Evolutionary conservation across 2,113 vertebrate species (phyloP).

Genomic region (Podarcis raffonei): DNA sequence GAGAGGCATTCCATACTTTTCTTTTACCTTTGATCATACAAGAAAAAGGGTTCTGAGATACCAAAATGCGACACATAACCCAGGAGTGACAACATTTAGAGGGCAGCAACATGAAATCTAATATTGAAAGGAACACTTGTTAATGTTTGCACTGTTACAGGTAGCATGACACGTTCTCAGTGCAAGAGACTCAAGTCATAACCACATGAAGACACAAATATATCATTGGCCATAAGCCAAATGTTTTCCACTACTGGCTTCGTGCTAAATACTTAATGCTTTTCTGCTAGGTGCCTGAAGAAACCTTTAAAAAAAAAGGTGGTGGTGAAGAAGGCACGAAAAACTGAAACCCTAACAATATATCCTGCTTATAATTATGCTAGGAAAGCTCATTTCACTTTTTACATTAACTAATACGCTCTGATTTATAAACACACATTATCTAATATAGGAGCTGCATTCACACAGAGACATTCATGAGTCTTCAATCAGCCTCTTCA

Average conservation of each 20-base stretch:
- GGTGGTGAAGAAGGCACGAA: too few species aligned
- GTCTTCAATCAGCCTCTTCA: not conserved
- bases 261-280: not conserved
- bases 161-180: not conserved
- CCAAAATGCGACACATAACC: not conserved
- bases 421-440: conserved; percentile 1
- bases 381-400: not conserved
- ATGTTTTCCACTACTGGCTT: not conserved
- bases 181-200: not conserved
- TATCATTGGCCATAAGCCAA: not conserved
- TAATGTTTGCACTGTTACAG: not conserved
- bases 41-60: not conserved
- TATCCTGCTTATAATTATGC: not conserved
- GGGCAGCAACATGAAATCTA: not conserved
- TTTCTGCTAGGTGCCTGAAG: not conserved
- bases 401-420: conserved; percentile 1
- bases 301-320: not conserved
- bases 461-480: conserved; percentile 13
- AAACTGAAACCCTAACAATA: not conserved
- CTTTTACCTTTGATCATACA: not conserved
- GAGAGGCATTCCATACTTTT: not conserved
- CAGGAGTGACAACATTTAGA: too few species aligned
- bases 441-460: conserved; percentile 6
- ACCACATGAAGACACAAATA: not conserved
- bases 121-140: not conserved